Percentiles rank a stretch among this genome's conserved stretches.
phyloP scores from a whole-genome alignment of 2,797 vertebrate genomes.

The Helicolenus hilgendorfi region DNA sequence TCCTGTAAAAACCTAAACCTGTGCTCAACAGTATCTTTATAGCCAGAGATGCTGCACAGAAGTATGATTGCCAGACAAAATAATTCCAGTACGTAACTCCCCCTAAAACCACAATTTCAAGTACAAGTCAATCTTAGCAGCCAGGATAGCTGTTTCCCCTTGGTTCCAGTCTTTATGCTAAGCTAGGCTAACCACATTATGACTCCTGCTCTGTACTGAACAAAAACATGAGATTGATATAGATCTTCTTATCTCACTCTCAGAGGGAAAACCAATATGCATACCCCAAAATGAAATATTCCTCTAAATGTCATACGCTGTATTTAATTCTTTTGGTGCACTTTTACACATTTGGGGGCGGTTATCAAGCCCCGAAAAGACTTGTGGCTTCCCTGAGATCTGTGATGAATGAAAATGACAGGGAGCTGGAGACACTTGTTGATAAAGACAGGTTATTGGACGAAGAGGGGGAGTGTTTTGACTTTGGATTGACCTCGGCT shows the following conservation, averaged over 20 bases:
- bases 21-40: not conserved
- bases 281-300: not conserved
- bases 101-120: not conserved
- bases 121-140: not conserved
- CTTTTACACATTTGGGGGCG: not conserved
- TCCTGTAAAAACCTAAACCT: not conserved
- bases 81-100: not conserved
- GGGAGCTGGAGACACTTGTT: constrained; percentile 20
- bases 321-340: not conserved
- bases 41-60: not conserved
- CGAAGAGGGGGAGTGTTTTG: constrained; percentile 15
- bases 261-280: not conserved
- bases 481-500: constrained; percentile 60
- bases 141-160: not conserved
- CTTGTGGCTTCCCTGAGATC: not conserved
- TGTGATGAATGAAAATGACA: constrained; percentile 12
- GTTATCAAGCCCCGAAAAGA: not conserved
- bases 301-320: not conserved
- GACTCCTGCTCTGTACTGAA: not conserved
- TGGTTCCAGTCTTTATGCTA: not conserved
- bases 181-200: not conserved
- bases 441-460: constrained; percentile 32
- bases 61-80: not conserved
- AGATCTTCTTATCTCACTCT: not conserved
- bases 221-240: not conserved